Base-by-base conservation (phyloP, 2,888 invertebrate genomes). In the Torymus tubicola region DNA sequence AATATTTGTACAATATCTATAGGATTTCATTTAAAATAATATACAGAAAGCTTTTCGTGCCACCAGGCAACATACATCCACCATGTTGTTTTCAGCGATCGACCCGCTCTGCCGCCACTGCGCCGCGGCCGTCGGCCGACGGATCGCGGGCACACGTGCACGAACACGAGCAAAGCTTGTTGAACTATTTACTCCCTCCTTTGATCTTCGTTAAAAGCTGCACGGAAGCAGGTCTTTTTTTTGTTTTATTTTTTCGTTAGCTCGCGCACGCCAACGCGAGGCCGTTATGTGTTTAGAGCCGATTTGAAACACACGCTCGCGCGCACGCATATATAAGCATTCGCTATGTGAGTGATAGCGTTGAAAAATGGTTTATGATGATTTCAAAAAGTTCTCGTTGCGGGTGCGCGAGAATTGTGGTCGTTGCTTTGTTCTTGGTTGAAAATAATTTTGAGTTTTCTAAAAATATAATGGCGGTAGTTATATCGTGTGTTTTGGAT, bases 101-200 rank as follows among this genome's bases (percentile, higher is more conserved):
- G 70, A 69, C 42, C 42, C 42, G 42, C 42, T n/a, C n/a, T n/a
- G 42, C 42, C 60, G 53, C 67, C 18, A 21, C 21, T 21, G 58
- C 21, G 21, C 42, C 58, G 55, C 2, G 64, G 64, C 79, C 81
- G 81, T 64, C 81, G 81, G 82, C 82, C 82, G 82, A 69, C 82
- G 82, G 82, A 82, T 24, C 69, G 31, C 69, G 31, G 12, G 13
- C 21, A 18, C 73, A 68, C 73, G 63, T 68, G 78, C 53, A 21
- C 0, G 13, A 0, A 67, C 52, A 67, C 52, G 3, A 12, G 10
- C 24, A 1, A 18, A 24, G 53, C 55, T 55, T 16, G 69, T 21
- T 71, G 16, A 50, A 72, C 24, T 72, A 72, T 72, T 72, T 72
- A 1, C 11, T 13, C 57, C 18, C 71, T 63, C 18, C 71, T 69